These are phyloP conservation scores for Mixornis gularis DNA, from an alignment of 2,113 vertebrate species.

Conservation along the genomic window DNA sequence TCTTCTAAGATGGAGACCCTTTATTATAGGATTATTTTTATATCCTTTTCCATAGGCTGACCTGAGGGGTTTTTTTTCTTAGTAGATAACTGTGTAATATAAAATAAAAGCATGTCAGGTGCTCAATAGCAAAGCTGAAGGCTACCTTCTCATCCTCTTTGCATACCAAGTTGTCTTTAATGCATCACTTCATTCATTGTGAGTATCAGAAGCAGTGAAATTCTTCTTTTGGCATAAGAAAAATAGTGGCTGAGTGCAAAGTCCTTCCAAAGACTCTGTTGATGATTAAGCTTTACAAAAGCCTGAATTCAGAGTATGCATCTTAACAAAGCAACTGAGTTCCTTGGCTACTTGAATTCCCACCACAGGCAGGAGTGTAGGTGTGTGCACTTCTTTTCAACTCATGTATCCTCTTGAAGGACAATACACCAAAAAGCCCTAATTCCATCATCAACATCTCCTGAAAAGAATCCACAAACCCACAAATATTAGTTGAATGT, in stretches of 20 bases:
- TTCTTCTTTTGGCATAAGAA: not conserved
- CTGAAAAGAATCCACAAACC: not conserved
- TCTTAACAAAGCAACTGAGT: not conserved
- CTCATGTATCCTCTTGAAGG: not conserved
- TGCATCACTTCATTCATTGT: not conserved
- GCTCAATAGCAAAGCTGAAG: not conserved
- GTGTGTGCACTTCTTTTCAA: not conserved
- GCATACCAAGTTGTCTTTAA: not conserved
- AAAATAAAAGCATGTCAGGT: not conserved
- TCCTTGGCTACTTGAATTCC: not conserved
- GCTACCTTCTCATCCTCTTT: not conserved
- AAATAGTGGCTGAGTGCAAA: not conserved
- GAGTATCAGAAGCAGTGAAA: not conserved
- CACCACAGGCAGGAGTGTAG: not conserved
- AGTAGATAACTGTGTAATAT: not conserved
- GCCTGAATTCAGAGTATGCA: not conserved
- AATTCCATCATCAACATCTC: not conserved
- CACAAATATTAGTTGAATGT: not conserved
- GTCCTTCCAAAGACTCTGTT: not conserved
- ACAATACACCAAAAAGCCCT: not conserved
- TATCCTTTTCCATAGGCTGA: not conserved
- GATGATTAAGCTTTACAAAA: not conserved
- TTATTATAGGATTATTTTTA: not conserved
- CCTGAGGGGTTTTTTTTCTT: not conserved
- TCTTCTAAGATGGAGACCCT: not conserved